Conservation (phyloP, 2,113 vertebrate species). For the Seriola quinqueradiata region DNA sequence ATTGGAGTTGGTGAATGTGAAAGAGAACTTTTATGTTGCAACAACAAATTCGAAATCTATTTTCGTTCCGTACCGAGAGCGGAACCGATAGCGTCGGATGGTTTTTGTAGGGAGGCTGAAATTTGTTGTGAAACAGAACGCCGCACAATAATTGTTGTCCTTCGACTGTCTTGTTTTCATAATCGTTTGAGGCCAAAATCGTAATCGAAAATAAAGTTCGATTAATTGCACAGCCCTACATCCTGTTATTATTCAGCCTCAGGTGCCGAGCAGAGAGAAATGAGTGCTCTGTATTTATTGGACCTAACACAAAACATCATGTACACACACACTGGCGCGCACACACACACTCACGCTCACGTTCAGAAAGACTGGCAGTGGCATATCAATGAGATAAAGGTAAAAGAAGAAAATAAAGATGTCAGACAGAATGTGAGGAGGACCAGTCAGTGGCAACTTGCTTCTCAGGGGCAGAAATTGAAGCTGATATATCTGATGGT, state of each 20-base stretch:
- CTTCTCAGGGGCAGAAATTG: conserved; percentile 44
- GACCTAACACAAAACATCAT: conserved; percentile 67
- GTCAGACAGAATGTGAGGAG: conserved; percentile 48
- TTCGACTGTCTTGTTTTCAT: too few relatives aligned
- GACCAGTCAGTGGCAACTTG: conserved; percentile 46
- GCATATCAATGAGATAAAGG: conserved; percentile 65
- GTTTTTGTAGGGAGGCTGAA: too few relatives aligned
- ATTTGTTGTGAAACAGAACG: too few relatives aligned
- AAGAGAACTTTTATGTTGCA: too few relatives aligned
- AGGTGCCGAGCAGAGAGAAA: conserved; percentile 64
- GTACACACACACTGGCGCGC: conserved; percentile 27
- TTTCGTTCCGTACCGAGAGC: too few relatives aligned
- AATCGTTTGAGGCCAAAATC: too few relatives aligned
- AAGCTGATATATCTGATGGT: conserved; percentile 24
- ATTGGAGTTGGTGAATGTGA: too few relatives aligned
- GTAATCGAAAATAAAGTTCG: too few relatives aligned
- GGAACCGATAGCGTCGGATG: too few relatives aligned
- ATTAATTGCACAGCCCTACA: not conserved
- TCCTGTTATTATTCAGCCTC: conserved; percentile 75
- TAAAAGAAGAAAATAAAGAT: conserved; percentile 58
- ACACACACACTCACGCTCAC: conserved; percentile 36
- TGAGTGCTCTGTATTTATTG: conserved; percentile 70
- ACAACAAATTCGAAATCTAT: too few relatives aligned
- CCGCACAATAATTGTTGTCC: too few relatives aligned
- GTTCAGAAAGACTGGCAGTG: conserved; percentile 29